Base-by-base conservation (phyloP, 2,797 vertebrate species). In the Cossypha heuglini region DNA sequence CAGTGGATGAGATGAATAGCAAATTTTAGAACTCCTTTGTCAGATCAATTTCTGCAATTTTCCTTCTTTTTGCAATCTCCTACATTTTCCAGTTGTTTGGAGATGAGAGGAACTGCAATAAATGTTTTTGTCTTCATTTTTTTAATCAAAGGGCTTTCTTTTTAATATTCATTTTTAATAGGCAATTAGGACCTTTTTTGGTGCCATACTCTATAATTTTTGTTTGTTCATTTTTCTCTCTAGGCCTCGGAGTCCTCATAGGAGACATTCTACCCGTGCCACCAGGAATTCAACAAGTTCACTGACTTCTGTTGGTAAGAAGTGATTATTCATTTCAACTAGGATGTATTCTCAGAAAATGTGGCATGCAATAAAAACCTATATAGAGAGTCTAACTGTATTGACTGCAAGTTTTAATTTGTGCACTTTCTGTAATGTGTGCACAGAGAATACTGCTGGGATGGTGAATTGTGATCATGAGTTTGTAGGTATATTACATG, bases 281-380 rank as follows among this genome's bases (percentile, higher is more conserved):
- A 89, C 96, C 89, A 98, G 98, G 94, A 98, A 97, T 85, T 97
- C 98, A 20, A 97, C 96, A 46, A 97, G 94, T 84, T 98, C 98
- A 8, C 98, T 99, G 97, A 99, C 99, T 76, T 99, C 98, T 96
- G 98, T 99, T 22, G 99, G 99, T 99, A 98, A 97, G 98, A 96
- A 78, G 33, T 45, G 46, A 42, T 87, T 52, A 21, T 66, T 86
- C 24, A 52, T 85, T 79, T 63, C 69, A 89, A 5, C 21, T 33
- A 11, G 48, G 15, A 35, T 55, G 18, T 64, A 22, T 68, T n/a
- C 49, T 49, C 26, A 59, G 68, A 66, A 90, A 86, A 57, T 24
- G 12, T 38, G 51, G 22, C 3, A 3, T 73, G 20, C 71, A 76
- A 8, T 40, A 22, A 40, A 43, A 28, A 31, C 40, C 25, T 61